Base-by-base conservation (phyloP, 2,888 invertebrate species). In the Rhorus exstirpatorius region DNA sequence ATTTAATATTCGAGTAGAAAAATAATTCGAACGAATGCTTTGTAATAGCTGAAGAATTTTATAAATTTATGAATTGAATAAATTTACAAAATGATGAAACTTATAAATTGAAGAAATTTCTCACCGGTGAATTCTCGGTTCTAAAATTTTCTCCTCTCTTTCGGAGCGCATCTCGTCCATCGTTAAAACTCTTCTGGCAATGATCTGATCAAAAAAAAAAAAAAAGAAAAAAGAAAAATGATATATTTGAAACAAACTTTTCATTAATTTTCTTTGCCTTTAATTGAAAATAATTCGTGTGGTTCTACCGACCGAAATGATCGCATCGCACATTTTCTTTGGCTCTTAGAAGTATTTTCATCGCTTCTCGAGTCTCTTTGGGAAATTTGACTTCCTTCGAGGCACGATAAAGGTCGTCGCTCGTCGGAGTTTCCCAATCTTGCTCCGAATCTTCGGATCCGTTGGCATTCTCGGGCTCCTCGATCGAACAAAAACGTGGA, bases 351-450 rank as follows among this genome's bases (percentile, higher is more conserved):
- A 89, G 83, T 46, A 87, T 86, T 63, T 84, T 86, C 85, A 88
- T 86, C 1, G 89, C 89, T 55, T 84, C 83, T 41, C 88, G 81
- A 0, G 90, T 90, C 80, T 90, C 89, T 79, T 83, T 89, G 3
- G 90, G 90, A 63, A 88, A 89, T 76, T 83, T 87, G 12, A 87
- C 51, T 10, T 81, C 67, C 21, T 77, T 67, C 21, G 74, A 35
- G 21, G 14, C 31, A n/a, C 61, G 49, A 19, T 65, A 49, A 46
- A 38, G 38, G 14, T 83, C 76, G 46, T 75, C 80, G 7, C 21
- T 53, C 12, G 49, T 67, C 26, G 81, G 79, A 21, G 72, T 77
- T 49, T 74, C 78, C 84, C 84, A 84, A 24, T 85, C 85, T 44
- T 84, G 82, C 7, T 74, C 82, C 6, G 77, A 83, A 41, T 79